These are phyloP conservation scores for Augiades crinisus DNA, from an alignment of 2,888 invertebrate genomes.

Conservation along the genomic window DNA sequence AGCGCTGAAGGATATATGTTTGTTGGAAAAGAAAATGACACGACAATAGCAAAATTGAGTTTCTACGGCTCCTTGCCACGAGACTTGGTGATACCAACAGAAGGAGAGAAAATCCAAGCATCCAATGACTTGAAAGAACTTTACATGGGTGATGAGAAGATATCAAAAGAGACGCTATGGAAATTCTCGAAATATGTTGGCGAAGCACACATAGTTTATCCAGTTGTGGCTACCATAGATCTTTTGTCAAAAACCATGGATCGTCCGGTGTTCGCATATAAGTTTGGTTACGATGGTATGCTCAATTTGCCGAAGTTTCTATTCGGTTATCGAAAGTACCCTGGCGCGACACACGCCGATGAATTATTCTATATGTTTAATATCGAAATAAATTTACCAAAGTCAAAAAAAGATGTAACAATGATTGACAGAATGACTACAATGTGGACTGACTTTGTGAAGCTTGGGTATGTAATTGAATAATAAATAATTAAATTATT, in stretches of 20 bases:
- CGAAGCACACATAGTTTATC: conserved; percentile 58
- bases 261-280: conserved; percentile 55
- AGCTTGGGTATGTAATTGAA: conserved; percentile 63
- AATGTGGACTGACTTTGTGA: conserved; percentile 72
- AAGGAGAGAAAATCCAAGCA: conserved; percentile 42
- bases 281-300: conserved; percentile 59
- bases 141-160: conserved; percentile 64
- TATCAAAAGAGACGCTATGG: conserved; percentile 50
- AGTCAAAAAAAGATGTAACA: conserved; percentile 44
- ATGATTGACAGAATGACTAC: conserved; percentile 52
- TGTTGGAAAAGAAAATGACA: conserved; percentile 64
- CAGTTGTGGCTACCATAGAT: conserved; percentile 53
- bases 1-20: conserved; percentile 67
- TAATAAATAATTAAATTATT: background rate
- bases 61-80: conserved; percentile 56
- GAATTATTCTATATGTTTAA: conserved; percentile 73
- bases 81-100: conserved; percentile 54
- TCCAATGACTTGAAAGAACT: conserved; percentile 53
- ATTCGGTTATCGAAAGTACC: conserved; percentile 47
- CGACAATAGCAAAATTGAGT: conserved; percentile 52
- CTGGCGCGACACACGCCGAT: conserved; percentile 70
- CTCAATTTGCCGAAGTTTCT: conserved; percentile 58
- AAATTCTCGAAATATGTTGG: conserved; percentile 62
- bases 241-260: conserved; percentile 45
- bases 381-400: conserved; percentile 40